Conservation (phyloP, 2,888 invertebrate genomes). For the Tenthredo notha region DNA sequence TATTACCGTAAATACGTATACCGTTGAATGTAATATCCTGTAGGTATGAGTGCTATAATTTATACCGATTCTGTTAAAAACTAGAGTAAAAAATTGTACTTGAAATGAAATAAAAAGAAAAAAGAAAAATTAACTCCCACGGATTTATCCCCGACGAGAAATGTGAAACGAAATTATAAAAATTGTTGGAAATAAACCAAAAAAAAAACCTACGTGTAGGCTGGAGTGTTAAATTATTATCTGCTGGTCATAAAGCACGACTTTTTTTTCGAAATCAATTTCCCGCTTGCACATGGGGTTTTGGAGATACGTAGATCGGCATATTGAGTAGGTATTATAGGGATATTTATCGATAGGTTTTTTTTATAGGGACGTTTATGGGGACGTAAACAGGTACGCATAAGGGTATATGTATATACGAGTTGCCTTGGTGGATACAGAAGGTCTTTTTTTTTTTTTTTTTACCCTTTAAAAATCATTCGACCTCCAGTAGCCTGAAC, state of each 20-base stretch:
- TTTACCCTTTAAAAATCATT: constrained; percentile 46
- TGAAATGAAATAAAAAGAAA: neutral
- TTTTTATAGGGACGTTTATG: constrained; percentile 29
- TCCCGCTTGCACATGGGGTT: neutral
- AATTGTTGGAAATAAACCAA: no score
- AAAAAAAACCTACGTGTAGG: neutral
- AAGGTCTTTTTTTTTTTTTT: constrained; percentile 10
- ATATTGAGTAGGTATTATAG: constrained; percentile 30
- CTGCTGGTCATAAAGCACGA: neutral
- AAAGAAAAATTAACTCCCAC: neutral
- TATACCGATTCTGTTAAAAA: neutral
- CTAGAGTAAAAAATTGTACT: neutral
- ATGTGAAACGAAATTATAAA: neutral
- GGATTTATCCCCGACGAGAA: neutral
- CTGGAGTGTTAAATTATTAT: neutral
- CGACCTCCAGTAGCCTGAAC: constrained; percentile 2
- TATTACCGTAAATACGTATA: neutral
- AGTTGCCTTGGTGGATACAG: neutral
- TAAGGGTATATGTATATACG: neutral
- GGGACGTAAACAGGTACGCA: constrained; percentile 37
- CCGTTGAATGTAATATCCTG: neutral
- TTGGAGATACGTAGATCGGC: neutral
- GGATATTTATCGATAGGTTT: constrained; percentile 50
- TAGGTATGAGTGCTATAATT: neutral
- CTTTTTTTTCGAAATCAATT: constrained; percentile 14